Evolutionary conservation across 2,888 invertebrate genomes (phyloP), one percentile per base, ranked within the genome.

Genomic region (Trisateles emortualis): DNA sequence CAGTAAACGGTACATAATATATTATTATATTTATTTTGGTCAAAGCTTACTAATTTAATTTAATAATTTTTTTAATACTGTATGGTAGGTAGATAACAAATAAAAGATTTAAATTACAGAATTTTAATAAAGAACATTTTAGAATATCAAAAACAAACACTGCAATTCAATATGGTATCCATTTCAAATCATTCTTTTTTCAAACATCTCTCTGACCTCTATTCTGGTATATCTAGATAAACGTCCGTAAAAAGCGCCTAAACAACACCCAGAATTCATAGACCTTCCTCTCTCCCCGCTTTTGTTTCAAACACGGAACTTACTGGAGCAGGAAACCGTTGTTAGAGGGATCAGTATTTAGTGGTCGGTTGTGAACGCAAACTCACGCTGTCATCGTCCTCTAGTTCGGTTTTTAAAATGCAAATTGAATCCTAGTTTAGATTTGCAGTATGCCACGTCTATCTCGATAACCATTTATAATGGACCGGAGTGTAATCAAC

Each of bases 351-450:
- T 59, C 62, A 48, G 30, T 4, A 0, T 49, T 54, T 0, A 39
- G 11, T 65, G 45, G 72, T 46, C 46, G 24, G 43, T 53, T 61
- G 53, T 38, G 49, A 35, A 42, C 59, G 62, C 36, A 52, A 38
- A 47, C 52, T 55, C 61, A 57, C 10, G 39, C 60, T 59, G 66
- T 64, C 64, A 62, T 56, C 64, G 55, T 41, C 45, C 59, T 55
- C 40, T 41, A 64, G 68, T 64, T 65, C 55, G 64, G 65, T 68
- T 71, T 75, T 79, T 69, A 74, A 78, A 77, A 79, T 78, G 79
- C 67, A 76, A 77, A 79, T 79, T 79, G 75, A 76, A 76, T 74
- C 65, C 65, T 61, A 59, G 68, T 72, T 70, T 50, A 54, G 58
- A 52, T 59, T 45, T 45, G 32, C 54, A 63, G 58, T 51, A 60